These are phyloP conservation scores for Callaeas wilsoni DNA, from an alignment of 2,113 vertebrate genomes.

Conservation along the genomic window DNA sequence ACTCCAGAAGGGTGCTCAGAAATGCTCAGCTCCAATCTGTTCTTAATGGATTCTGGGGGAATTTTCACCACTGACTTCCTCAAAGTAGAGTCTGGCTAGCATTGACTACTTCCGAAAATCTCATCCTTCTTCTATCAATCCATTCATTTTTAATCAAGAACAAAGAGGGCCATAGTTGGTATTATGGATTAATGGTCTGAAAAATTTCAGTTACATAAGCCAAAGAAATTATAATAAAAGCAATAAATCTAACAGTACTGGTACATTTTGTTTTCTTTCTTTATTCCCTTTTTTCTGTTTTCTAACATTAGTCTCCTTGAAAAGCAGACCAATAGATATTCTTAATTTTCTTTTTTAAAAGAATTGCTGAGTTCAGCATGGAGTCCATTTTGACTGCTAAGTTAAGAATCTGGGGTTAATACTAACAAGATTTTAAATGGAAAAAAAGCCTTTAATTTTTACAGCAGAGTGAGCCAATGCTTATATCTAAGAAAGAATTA, in stretches of 20 bases:
- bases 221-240: not conserved
- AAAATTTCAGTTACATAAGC: not conserved
- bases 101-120: not conserved
- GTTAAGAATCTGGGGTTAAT: not conserved
- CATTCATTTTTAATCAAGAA: not conserved
- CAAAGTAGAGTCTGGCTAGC: not conserved
- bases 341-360: not conserved
- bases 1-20: not conserved
- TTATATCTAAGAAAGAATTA: not conserved
- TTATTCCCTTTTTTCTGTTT: not conserved
- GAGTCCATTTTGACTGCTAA: not conserved
- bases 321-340: not conserved
- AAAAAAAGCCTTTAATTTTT: not conserved
- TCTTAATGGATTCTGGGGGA: not conserved
- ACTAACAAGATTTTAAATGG: not conserved
- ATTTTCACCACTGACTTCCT: not conserved
- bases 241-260: not conserved
- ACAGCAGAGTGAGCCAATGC: not conserved
- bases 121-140: not conserved
- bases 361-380: not conserved
- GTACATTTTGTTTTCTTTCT: not conserved
- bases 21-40: not conserved
- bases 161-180: not conserved
- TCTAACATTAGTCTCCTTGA: not conserved
- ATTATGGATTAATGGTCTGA: not conserved